Evolutionary conservation across 2,113 vertebrate species (phyloP).

Genomic region (Lagenorhynchus albirostris): DNA sequence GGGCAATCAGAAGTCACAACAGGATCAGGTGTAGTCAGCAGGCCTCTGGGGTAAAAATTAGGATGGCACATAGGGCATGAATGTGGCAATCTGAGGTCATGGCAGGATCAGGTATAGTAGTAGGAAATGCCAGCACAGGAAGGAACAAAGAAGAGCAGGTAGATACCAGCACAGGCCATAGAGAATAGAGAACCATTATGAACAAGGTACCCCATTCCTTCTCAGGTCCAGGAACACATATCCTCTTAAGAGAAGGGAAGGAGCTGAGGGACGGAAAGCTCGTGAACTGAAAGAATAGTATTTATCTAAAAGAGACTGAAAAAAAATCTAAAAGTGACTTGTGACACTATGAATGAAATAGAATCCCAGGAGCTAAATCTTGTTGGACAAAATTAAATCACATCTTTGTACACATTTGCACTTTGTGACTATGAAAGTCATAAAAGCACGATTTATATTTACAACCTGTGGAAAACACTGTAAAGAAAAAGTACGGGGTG

Average conservation of each 20-base stretch:
- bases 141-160: not conserved
- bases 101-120: not conserved
- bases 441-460: not conserved
- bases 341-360: not conserved
- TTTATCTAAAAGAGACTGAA: not conserved
- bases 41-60: not conserved
- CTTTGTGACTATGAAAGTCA: not conserved
- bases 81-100: not conserved
- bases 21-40: not conserved
- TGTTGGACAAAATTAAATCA: not conserved
- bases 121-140: not conserved
- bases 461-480: not conserved
- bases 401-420: not conserved
- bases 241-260: not conserved
- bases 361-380: not conserved
- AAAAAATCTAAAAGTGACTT: not conserved
- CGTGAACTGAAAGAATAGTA: not conserved
- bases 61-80: not conserved
- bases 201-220: not conserved
- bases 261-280: fast-evolving
- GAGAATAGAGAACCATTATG: not conserved
- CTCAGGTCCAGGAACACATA: not conserved
- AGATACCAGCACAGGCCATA: not conserved
- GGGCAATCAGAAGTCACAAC: not conserved
- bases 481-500: not conserved